phyloP scores from a whole-genome alignment of 2,888 invertebrate genomes.

The Xylota sylvarum region DNA sequence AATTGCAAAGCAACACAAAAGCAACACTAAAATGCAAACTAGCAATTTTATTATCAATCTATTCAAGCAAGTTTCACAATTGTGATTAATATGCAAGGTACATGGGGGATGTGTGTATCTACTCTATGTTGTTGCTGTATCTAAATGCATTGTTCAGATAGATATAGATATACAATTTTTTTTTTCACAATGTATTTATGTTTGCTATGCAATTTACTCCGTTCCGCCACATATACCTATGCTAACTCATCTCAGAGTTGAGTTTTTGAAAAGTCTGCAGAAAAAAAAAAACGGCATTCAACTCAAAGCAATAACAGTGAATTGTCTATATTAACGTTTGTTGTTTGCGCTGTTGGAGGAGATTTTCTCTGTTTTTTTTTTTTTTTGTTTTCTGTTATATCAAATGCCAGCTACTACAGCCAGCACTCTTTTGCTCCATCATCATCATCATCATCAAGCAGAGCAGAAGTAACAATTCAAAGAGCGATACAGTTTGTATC shows the following conservation, averaged over 20 bases:
- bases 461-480: slow-evolving; percentile 67
- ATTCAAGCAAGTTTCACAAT: slow-evolving; percentile 77
- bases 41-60: slow-evolving; percentile 77
- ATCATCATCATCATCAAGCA: slow-evolving; percentile 54
- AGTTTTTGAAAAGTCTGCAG: slow-evolving; percentile 30
- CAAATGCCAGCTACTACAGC: too few species aligned
- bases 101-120: slow-evolving; percentile 63
- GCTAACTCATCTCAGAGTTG: slow-evolving; percentile 51
- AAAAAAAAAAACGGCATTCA: slow-evolving; percentile 43
- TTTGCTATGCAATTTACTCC: slow-evolving; percentile 74
- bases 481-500: slow-evolving; percentile 59
- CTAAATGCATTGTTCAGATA: slow-evolving; percentile 74
- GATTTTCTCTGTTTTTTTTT: slow-evolving; percentile 30
- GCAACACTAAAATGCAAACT: slow-evolving; percentile 74
- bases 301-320: slow-evolving; percentile 67
- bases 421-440: slow-evolving; percentile 49
- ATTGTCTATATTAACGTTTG: slow-evolving; percentile 72
- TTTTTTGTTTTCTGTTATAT: too few species aligned
- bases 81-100: slow-evolving; percentile 77
- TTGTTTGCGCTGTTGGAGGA: slow-evolving; percentile 59
- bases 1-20: slow-evolving; percentile 68
- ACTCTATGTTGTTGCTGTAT: slow-evolving; percentile 32
- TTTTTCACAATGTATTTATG: slow-evolving; percentile 58
- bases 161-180: slow-evolving; percentile 6
- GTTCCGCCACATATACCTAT: slow-evolving; percentile 72